Percentiles rank a stretch among this genome's conserved stretches.
Conservation (phyloP, 2,113 vertebrate genomes). For the Asarcornis scutulata region DNA sequence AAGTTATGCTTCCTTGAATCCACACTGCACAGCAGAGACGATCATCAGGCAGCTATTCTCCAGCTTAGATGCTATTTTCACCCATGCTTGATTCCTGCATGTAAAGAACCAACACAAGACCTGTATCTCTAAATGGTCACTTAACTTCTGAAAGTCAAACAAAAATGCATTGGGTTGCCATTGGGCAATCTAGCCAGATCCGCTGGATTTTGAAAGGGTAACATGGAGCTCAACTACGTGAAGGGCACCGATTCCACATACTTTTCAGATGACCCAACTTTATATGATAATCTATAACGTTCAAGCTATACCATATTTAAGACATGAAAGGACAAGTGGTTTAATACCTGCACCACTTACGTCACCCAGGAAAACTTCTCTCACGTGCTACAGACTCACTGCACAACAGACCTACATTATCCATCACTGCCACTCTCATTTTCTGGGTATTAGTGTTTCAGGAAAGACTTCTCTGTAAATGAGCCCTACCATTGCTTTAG, state of each 20-base stretch:
- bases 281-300: neutral
- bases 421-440: neutral
- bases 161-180: neutral
- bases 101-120: neutral
- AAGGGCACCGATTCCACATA: neutral
- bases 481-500: neutral
- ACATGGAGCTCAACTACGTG: neutral
- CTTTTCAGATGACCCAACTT: neutral
- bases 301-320: neutral
- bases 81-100: neutral
- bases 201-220: neutral
- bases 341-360: neutral
- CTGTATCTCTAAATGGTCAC: neutral
- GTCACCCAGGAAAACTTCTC: neutral
- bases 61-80: neutral
- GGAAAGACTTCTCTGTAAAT: neutral
- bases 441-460: neutral
- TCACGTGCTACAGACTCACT: neutral
- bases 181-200: rapidly evolving
- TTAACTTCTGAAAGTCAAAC: neutral
- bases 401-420: neutral
- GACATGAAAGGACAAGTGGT: neutral
- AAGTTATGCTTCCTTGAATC: neutral
- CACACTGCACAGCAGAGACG: neutral
- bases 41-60: neutral